Evolutionary conservation across 2,113 vertebrate species (phyloP).

Genomic region (Lampris megalopsis): DNA sequence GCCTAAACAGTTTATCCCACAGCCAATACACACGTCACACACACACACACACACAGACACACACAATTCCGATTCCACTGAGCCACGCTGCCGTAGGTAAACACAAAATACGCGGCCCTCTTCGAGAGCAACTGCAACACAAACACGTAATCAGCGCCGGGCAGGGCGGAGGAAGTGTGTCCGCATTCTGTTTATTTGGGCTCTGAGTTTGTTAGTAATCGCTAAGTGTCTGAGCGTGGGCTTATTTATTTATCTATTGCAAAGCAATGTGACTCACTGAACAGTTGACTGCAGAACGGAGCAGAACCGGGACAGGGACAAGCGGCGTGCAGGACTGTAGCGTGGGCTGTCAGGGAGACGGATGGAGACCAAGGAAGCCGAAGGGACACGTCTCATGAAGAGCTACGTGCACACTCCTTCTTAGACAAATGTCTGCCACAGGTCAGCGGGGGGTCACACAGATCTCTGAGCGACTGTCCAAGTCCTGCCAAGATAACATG

Average conservation of each 20-base stretch:
- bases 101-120: conserved; percentile 64
- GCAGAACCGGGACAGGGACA: conserved; percentile 36
- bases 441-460: no score
- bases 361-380: no score
- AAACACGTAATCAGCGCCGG: conserved; percentile 52
- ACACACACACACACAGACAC: conserved; percentile 38
- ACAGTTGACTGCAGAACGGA: not conserved
- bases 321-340: not conserved
- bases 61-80: conserved; percentile 31
- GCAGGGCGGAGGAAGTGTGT: conserved; percentile 27
- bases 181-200: conserved; percentile 74
- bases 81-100: conserved; percentile 64
- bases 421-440: no score
- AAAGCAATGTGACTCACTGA: conserved; percentile 46
- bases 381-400: no score
- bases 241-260: conserved; percentile 77
- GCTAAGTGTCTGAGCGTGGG: conserved; percentile 71
- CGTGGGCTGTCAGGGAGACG: no score
- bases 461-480: no score
- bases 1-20: conserved; percentile 54
- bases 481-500: no score
- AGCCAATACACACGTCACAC: conserved; percentile 38
- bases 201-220: conserved; percentile 59
- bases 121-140: conserved; percentile 53
- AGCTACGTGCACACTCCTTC: no score